A percentile compares a stretch with the other conserved stretches of the same genome.
Conservation (phyloP, 2,113 vertebrate genomes). For the Silurus glanis region DNA sequence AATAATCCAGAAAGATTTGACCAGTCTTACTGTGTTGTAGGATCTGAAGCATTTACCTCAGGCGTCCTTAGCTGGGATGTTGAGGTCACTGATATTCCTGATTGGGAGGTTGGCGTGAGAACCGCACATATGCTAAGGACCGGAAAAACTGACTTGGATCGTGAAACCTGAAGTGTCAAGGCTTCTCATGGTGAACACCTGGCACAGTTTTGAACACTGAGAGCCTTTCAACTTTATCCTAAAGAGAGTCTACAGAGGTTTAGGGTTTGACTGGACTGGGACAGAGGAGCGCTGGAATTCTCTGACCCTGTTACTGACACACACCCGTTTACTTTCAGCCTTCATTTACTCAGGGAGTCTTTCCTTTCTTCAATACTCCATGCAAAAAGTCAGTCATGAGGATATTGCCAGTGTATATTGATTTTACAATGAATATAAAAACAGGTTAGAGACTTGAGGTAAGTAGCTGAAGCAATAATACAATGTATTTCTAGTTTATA, state of each 20-base stretch:
- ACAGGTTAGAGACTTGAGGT: neutral
- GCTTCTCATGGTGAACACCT: conserved; percentile 2
- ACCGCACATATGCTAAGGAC: neutral
- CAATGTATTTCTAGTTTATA: no score
- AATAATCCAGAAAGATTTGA: conserved; percentile 48
- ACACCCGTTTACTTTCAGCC: conserved; percentile 3
- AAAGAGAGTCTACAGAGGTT: conserved; percentile 12
- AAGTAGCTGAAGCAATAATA: neutral
- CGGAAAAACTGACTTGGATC: neutral
- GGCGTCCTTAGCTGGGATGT: conserved; percentile 35
- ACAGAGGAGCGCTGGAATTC: conserved; percentile 18
- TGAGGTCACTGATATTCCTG: neutral
- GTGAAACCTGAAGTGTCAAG: conserved; percentile 7
- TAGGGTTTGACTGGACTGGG: conserved; percentile 24
- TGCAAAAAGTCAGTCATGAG: neutral
- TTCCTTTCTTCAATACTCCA: conserved; percentile 29
- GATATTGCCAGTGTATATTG: neutral
- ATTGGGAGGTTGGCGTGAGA: conserved; percentile 41
- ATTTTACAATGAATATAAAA: neutral
- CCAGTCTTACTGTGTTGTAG: conserved; percentile 5
- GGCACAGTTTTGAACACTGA: neutral
- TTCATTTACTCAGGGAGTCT: conserved; percentile 11
- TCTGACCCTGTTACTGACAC: conserved; percentile 16
- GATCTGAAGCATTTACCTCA: conserved; percentile 32
- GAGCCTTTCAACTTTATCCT: neutral